Base-by-base conservation (phyloP, 2,113 vertebrate genomes). In the Sinocyclocheilus rhinocerous region DNA sequence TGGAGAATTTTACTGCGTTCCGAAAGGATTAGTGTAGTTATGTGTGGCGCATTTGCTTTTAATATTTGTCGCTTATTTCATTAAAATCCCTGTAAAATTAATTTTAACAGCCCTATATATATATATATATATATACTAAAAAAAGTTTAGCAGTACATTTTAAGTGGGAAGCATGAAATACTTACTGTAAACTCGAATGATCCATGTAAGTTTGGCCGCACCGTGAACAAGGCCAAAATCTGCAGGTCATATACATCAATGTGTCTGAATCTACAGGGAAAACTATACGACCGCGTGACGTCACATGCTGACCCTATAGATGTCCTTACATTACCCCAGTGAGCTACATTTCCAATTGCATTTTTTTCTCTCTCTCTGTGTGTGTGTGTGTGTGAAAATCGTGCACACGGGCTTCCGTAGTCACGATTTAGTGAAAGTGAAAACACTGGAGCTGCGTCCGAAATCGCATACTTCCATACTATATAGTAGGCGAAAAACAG, bases 291-390 rank as follows among this genome's bases (percentile, higher is more conserved):
- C 16, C 57, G 29, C 18, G 69, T 79, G 33, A 69, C 72, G 77
- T 75, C 77, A 76, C 52, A 55, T 57, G 75, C 11, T 69, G 70
- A 67, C 83, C 87, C 87, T 55, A 81, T 87, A 84, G 36, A 84
- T 88, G 87, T 88, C 87, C 87, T 88, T 80, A 85, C 77, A 79
- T 88, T 85, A 88, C 87, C 87, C 70, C 83, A 29, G 78, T 73
- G 26, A 69, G 59, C 55, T 50, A 76, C 83, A 76, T 75, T 81
- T 85, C n/a, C 52, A 81, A 82, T 26, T 75, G 76, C 83, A 85
- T 84, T 76, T 33, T 33, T 33, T 33, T 29, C 29, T 29, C 2
- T 33, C 3, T 29, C 29, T 29, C 2, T 29, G 29, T 2, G 29
- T 29, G 26, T 84, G 67, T 80, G 67, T 84, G 76, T 20, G 45